Evolutionary conservation across 2,888 invertebrate genomes (phyloP), one percentile per base, ranked within the genome.

Genomic region (Macrostomum cliftonense): DNA sequence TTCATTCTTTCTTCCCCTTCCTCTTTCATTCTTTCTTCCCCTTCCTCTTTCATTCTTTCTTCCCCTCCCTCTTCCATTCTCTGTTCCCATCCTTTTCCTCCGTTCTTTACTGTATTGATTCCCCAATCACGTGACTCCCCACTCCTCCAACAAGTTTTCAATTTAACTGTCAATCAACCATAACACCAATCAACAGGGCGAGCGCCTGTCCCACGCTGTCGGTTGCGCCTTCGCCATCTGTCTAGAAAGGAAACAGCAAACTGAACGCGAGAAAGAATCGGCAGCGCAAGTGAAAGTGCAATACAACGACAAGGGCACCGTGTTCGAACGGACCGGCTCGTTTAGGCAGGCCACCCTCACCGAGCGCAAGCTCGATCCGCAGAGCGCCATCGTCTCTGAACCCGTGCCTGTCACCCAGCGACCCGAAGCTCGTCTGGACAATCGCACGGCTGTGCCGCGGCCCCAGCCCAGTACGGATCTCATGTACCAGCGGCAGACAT

Each of bases 221-320:
- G 97, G 97, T 39, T 97, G 95, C 75, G 95, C 97, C 45, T 97
- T 97, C 74, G 88, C 93, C 48, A 88, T 93, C 1, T 97, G 97
- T 64, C 74, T 97, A 58, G 97, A 99, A 69, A 79, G 88, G 62
- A 99, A 97, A 71, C 91, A 95, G 71, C 83, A 87, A 56, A 77
- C 95, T 53, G 95, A 97, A 70, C 91, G 89, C 69, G 93, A 95
- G 70, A 86, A 57, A 28, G 40, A 39, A 12, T 12, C n/a, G 16
- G 49, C 17, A 4, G 16, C n/a, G 2, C 39, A 43, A 37, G 67
- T 70, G 13, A 59, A 62, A 1, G 68, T 70, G 13, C 64, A 64
- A 12, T 70, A 57, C 57, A 68, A 59, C 52, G 65, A 66, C 50
- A 65, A 68, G 43, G 56, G 64, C 17, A 67, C 85, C 46, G 85